These are phyloP conservation scores for Rissa tridactyla DNA, from an alignment of 2,113 vertebrate species.

Conservation along the genomic window DNA sequence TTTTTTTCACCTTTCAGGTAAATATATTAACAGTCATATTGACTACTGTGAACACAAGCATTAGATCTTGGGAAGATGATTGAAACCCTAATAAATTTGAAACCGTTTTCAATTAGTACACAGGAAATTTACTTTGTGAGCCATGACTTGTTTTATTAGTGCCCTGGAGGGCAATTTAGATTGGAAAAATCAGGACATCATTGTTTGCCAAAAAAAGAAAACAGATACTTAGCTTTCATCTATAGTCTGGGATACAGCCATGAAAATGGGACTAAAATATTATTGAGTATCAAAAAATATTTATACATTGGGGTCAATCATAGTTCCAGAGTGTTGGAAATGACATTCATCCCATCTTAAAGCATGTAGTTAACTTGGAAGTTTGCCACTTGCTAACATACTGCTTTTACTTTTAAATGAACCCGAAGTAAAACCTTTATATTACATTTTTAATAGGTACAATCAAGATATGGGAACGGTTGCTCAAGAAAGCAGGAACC, in stretches of 20 bases:
- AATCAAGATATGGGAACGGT: not conserved
- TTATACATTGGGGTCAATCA: conserved; percentile 31
- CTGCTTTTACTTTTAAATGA: not conserved
- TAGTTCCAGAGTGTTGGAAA: conserved; percentile 34
- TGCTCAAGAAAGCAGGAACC: not conserved
- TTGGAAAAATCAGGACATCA: conserved; percentile 58
- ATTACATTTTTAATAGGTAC: not conserved
- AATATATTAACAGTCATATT: not conserved
- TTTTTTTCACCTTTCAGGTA: conserved; percentile 21
- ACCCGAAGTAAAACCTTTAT: not conserved
- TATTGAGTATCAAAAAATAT: conserved; percentile 29
- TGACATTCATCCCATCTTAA: not conserved
- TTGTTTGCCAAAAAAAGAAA: conserved; percentile 58
- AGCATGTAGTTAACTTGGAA: not conserved
- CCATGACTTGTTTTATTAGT: conserved; percentile 59
- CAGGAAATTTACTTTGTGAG: conserved; percentile 70
- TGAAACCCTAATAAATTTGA: conserved; percentile 55
- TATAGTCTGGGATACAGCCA: not conserved
- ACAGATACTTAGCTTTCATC: conserved; percentile 47
- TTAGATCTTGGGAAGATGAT: conserved; percentile 34
- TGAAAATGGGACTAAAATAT: conserved; percentile 41
- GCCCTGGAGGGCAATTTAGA: conserved; percentile 49
- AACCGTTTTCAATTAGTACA: conserved; percentile 64
- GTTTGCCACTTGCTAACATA: not conserved
- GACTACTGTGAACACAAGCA: not conserved